Conservation (phyloP, 92 coral and sea anemone genomes). For the Epizoanthus rinbou region DNA sequence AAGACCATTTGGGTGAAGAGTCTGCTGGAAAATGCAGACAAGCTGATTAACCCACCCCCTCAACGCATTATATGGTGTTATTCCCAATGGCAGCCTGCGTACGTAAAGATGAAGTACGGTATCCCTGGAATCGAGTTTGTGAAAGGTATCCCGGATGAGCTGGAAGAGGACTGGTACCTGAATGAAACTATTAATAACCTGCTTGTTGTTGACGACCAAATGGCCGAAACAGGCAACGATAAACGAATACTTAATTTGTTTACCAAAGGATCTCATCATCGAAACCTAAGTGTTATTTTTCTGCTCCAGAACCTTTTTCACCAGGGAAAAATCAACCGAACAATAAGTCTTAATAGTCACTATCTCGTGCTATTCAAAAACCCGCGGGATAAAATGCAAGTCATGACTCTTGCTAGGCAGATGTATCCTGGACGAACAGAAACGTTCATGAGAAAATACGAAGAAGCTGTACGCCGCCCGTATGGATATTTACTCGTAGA, state of each 20-base stretch:
- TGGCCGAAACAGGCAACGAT: neutral
- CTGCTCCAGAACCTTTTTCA: neutral
- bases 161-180: slow-evolving; percentile 41
- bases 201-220: slow-evolving; percentile 24
- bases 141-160: slow-evolving; percentile 45
- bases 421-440: slow-evolving; percentile 29
- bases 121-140: slow-evolving; percentile 30
- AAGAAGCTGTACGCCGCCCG: slow-evolving; percentile 39
- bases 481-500: slow-evolving; percentile 33
- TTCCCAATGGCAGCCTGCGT: slow-evolving; percentile 44
- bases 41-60: slow-evolving; percentile 37
- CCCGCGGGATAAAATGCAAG: slow-evolving; percentile 38
- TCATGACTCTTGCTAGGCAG: slow-evolving; percentile 2
- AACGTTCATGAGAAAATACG: slow-evolving; percentile 14
- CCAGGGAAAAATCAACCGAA: slow-evolving; percentile 38
- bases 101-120: slow-evolving; percentile 32
- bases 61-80: slow-evolving; percentile 11
- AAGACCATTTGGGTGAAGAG: slow-evolving; percentile 39
- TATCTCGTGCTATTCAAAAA: slow-evolving; percentile 35
- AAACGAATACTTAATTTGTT: slow-evolving; percentile 32
- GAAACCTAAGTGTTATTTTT: slow-evolving; percentile 36
- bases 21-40: slow-evolving; percentile 21
- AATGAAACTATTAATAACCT: slow-evolving; percentile 27
- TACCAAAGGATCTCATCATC: slow-evolving; percentile 18
- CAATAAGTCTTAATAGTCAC: slow-evolving; percentile 1